Evolutionary conservation across 2,113 vertebrate genomes (phyloP).

Genomic region (Mustelus asterias): DNA sequence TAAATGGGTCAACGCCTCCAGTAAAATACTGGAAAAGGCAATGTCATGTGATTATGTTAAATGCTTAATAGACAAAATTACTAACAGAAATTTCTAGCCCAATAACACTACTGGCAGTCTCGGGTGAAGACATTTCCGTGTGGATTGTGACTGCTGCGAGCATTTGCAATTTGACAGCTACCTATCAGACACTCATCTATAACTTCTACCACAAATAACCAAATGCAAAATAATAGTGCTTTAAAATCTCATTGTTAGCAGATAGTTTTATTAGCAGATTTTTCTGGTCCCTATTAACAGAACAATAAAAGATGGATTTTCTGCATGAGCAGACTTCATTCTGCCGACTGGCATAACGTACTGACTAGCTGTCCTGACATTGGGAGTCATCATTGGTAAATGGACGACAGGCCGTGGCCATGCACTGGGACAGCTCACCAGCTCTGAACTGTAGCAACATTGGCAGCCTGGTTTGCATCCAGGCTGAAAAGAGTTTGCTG

Average conservation of each 20-base stretch:
- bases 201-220: not conserved
- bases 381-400: not conserved
- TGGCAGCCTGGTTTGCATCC: not conserved
- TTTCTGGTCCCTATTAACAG: not conserved
- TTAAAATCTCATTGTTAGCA: not conserved
- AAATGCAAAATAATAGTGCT: not conserved
- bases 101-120: not conserved
- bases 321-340: not conserved
- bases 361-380: too few species aligned
- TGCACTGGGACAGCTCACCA: not conserved
- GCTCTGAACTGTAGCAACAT: not conserved
- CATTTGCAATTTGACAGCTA: not conserved
- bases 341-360: not conserved
- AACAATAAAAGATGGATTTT: not conserved
- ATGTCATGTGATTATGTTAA: not conserved
- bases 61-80: not conserved
- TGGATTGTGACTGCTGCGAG: not conserved
- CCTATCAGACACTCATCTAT: not conserved
- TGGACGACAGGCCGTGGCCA: not conserved
- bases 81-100: not conserved
- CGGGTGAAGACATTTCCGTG: not conserved
- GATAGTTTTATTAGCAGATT: not conserved
- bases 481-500: not conserved
- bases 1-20: not conserved
- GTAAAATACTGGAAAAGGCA: not conserved